Percentiles rank a stretch among this genome's conserved stretches.
Conservation (phyloP, 2,113 vertebrate species). For the Anoura caudifer region DNA sequence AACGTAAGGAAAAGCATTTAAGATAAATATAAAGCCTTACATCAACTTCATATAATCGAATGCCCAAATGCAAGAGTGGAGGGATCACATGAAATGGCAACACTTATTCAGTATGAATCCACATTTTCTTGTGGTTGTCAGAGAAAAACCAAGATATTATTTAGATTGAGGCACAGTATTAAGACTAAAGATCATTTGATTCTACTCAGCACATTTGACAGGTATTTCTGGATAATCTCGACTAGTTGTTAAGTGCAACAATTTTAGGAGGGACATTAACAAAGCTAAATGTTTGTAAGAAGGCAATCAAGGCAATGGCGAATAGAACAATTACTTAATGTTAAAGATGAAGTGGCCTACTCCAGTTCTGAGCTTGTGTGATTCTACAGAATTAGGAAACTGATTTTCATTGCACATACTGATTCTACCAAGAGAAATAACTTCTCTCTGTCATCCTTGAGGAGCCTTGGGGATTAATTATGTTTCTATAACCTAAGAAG, state of each 20-base stretch:
- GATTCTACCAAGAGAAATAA: not conserved
- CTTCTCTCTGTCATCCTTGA: not conserved
- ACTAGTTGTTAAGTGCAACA: not conserved
- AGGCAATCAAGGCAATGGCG: too few species aligned
- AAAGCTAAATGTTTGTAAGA: not conserved
- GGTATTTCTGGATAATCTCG: not conserved
- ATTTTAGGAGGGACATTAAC: not conserved
- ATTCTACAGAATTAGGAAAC: not conserved
- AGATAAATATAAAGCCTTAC: not conserved
- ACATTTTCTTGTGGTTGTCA: not conserved
- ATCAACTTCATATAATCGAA: not conserved
- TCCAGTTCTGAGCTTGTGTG: not conserved
- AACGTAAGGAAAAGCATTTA: not conserved
- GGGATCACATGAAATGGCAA: not conserved
- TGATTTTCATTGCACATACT: not conserved
- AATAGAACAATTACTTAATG: not conserved
- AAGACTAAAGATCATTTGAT: not conserved
- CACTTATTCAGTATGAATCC: not conserved
- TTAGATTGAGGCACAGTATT: not conserved
- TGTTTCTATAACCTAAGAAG: not conserved
- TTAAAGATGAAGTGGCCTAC: not conserved
- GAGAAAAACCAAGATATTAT: not conserved
- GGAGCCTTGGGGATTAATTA: not conserved
- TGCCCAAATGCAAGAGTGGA: not conserved
- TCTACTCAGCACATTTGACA: not conserved